Conservation (phyloP, 2,113 vertebrate species). For the Hypanus sabinus region DNA sequence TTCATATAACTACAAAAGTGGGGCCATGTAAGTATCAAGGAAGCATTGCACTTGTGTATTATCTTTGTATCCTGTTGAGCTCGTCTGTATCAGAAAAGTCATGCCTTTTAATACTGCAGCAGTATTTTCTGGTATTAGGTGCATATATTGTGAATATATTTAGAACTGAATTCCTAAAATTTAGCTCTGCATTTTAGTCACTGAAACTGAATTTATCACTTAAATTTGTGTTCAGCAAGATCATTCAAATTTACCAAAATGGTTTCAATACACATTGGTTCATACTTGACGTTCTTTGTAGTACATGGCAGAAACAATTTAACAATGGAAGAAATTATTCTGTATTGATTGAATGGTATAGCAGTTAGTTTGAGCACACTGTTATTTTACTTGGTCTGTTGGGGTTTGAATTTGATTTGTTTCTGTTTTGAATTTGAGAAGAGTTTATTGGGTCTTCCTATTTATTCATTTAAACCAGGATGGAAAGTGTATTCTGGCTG, state of each 20-base stretch:
- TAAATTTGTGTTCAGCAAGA: neutral
- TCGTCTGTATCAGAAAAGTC: neutral
- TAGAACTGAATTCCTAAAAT: neutral
- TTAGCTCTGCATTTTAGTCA: neutral
- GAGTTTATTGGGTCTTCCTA: neutral
- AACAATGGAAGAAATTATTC: neutral
- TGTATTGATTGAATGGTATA: neutral
- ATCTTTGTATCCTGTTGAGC: neutral
- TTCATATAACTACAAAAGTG: neutral
- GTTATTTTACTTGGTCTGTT: neutral
- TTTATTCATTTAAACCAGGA: neutral
- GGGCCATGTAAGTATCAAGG: neutral
- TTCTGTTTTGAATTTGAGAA: neutral
- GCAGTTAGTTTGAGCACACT: too few species aligned
- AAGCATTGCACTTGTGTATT: conserved; percentile 1
- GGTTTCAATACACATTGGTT: neutral
- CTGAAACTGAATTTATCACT: neutral
- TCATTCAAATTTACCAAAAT: neutral
- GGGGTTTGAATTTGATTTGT: neutral
- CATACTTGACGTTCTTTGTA: neutral
- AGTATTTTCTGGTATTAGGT: neutral
- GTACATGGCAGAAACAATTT: neutral
- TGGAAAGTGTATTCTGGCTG: neutral
- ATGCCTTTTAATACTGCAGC: neutral
- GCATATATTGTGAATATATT: neutral